Base-by-base conservation (phyloP, 2,113 vertebrate species). In the Paracanthobrama guichenoti region DNA sequence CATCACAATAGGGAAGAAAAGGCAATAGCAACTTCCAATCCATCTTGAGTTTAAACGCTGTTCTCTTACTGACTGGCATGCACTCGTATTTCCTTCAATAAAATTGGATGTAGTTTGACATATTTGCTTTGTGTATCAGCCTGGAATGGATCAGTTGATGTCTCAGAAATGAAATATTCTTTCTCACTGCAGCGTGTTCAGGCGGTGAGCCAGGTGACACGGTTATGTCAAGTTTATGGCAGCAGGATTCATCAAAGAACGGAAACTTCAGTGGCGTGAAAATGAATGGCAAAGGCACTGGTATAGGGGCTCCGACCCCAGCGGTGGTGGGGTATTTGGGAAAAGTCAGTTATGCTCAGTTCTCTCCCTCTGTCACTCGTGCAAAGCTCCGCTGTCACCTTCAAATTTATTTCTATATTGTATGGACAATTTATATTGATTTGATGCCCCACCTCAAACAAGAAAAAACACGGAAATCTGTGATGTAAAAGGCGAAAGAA, bases 311-410 rank as follows among this genome's bases (percentile, higher is more conserved):
- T 93, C 93, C 96, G 92, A 93, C 96, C 96, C 95, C 96, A 92
- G 95, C 94, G 82, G 92, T 96, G 95, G 96, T 91, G 95, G 97
- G 97, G 96, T 98, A 95, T 97, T 97, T 97, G 97, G 97, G 97
- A 97, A 98, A 99, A 98, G 97, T 99, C 96, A 98, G 97, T 99
- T 95, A 93, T 96, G 92, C 96, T 95, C 92, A 50, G 83, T 90
- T 90, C 91, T 95, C 95, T 93, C 94, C 92, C 88, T 87, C 89
- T 93, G 93, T 94, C 94, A 95, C 96, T 90, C 94, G 96, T 96
- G 96, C 96, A 98, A 96, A 99, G 95, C 96, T 96, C 88, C 90
- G 92, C 90, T 94, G n/a, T 76, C 22, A 48, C 71, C 53, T 55
- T 50, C n/a, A 22, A 69, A 86, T 82, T 85, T 31, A 59, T 16